Conservation (phyloP, 2,113 vertebrate genomes). For the Phrynosoma platyrhinos region DNA sequence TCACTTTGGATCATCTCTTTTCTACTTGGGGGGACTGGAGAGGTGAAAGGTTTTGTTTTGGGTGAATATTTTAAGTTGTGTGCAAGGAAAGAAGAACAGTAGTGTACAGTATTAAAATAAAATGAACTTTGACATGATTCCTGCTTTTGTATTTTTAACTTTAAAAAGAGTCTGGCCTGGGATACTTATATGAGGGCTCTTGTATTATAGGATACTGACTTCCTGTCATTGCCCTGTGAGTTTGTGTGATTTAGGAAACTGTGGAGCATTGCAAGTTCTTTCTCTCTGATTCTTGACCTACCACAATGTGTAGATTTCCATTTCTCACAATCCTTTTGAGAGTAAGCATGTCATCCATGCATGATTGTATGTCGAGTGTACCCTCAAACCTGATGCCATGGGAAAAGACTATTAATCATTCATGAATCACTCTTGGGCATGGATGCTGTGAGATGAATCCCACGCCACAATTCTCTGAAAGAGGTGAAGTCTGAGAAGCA, state of each 20-base stretch:
- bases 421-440: conserved; percentile 3
- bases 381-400: conserved; percentile 1
- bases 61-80: neutral
- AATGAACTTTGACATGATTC: neutral
- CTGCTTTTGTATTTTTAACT: neutral
- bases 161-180: too few relatives aligned
- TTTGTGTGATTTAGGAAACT: neutral
- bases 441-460: neutral
- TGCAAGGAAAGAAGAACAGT: neutral
- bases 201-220: neutral
- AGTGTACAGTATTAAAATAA: neutral
- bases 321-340: conserved; percentile 5
- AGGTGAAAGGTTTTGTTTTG: neutral
- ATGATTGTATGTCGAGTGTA: neutral
- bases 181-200: neutral
- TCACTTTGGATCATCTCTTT: neutral
- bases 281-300: neutral
- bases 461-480: neutral
- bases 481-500: neutral
- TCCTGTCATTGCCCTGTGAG: neutral
- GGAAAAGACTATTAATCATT: conserved; percentile 7
- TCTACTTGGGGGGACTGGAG: neutral
- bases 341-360: neutral
- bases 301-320: neutral
- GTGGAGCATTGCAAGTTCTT: neutral